phyloP scores from a whole-genome alignment of 2,888 invertebrate species.

The Apodemia zela region DNA sequence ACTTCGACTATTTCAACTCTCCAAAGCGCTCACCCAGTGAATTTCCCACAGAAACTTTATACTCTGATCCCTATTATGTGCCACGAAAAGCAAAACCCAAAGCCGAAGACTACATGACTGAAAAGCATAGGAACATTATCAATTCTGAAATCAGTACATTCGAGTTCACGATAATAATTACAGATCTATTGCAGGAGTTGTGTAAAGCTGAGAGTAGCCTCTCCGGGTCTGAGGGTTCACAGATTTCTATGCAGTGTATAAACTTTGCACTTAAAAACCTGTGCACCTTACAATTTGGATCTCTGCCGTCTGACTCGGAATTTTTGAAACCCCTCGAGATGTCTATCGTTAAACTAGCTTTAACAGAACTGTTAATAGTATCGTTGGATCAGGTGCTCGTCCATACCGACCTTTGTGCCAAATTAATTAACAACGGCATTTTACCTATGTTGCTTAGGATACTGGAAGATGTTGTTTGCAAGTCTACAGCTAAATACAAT shows the following conservation, averaged over 20 bases:
- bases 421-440: conserved; percentile 80
- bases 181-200: conserved; percentile 76
- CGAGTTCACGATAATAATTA: conserved; percentile 79
- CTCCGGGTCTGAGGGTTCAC: conserved; percentile 74
- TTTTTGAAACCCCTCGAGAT: conserved; percentile 53
- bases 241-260: conserved; percentile 79
- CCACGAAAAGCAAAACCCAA: conserved; percentile 64
- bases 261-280: conserved; percentile 82
- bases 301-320: conserved; percentile 51
- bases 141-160: conserved; percentile 73
- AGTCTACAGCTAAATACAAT: conserved; percentile 48
- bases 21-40: conserved; percentile 56
- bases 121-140: conserved; percentile 73
- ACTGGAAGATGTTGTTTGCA: conserved; percentile 77
- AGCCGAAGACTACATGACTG: conserved; percentile 76
- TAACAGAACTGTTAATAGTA: conserved; percentile 79
- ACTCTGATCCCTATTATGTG: conserved; percentile 50
- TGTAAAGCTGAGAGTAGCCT: conserved; percentile 75
- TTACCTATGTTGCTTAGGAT: conserved; percentile 82
- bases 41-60: conserved; percentile 56
- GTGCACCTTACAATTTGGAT: conserved; percentile 81
- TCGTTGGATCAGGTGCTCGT: conserved; percentile 78
- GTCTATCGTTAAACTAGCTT: conserved; percentile 74
- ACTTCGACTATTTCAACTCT: conserved; percentile 82
- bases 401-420: conserved; percentile 75